Evolutionary conservation across 1,140 invertebrate genomes (phyloP).

Genomic region (Tetramorium simillimum): DNA sequence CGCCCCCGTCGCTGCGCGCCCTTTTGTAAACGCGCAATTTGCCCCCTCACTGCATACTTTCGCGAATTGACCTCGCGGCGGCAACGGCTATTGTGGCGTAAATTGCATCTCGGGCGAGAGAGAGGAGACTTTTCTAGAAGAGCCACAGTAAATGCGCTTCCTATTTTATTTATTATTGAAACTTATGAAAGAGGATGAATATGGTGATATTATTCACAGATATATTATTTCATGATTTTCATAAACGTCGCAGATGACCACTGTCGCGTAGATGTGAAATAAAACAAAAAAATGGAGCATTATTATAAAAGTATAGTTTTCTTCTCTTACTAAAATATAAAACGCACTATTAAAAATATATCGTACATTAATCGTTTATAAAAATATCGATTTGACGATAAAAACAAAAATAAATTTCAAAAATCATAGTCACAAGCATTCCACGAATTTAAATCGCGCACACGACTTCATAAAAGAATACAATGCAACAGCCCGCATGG

Average conservation of each 20-base stretch:
- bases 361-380: background rate
- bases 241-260: background rate
- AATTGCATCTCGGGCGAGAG: constrained; percentile 20
- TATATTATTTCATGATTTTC: background rate
- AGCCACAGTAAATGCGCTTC: background rate
- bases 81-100: background rate
- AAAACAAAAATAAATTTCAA: background rate
- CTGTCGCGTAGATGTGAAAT: background rate
- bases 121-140: constrained; percentile 1
- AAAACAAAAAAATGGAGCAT: background rate
- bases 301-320: background rate
- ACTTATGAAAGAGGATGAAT: background rate
- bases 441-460: constrained; percentile 13
- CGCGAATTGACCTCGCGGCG: constrained; percentile 31
- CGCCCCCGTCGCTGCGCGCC: background rate
- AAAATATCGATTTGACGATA: background rate
- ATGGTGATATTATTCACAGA: too few relatives aligned
- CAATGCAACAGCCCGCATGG: constrained; percentile 55
- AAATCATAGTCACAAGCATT: constrained; percentile 45
- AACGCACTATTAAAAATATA: background rate
- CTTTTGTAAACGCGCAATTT: constrained; percentile 65
- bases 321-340: background rate
- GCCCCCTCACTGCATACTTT: constrained; percentile 49
- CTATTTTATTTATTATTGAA: constrained; percentile 3
- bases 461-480: constrained; percentile 69